Percentiles rank a stretch among this genome's conserved stretches.
These are phyloP conservation scores for Agelastica alni DNA, from an alignment of 2,888 invertebrate species.

Conservation along the genomic window DNA sequence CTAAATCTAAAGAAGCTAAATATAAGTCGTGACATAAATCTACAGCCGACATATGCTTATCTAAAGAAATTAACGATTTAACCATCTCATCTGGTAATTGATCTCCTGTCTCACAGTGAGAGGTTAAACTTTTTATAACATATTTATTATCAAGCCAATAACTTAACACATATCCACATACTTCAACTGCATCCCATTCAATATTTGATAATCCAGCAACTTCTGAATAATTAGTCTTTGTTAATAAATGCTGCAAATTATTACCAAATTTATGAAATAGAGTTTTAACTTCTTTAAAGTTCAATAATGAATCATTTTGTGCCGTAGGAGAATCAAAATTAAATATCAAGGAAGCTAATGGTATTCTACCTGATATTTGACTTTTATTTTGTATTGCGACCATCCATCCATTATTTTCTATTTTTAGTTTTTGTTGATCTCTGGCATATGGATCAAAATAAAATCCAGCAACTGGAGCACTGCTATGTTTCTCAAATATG, in stretches of 20 bases:
- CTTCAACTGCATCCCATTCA: conserved; percentile 92
- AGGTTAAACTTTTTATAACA: conserved; percentile 63
- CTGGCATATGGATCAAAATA: conserved; percentile 82
- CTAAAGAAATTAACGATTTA: conserved; percentile 65
- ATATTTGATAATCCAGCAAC: conserved; percentile 84
- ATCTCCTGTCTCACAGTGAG: conserved; percentile 76
- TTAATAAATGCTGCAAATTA: conserved; percentile 82
- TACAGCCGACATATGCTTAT: conserved; percentile 77
- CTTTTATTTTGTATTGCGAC: conserved; percentile 77
- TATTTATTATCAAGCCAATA: conserved; percentile 71
- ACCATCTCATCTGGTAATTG: conserved; percentile 69
- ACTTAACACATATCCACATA: conserved; percentile 81
- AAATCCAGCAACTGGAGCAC: conserved; percentile 76
- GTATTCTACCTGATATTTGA: conserved; percentile 65
- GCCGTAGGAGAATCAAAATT: conserved; percentile 75
- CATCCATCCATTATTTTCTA: conserved; percentile 74
- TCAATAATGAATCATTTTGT: conserved; percentile 69
- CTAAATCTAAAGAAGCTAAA: conserved; percentile 79
- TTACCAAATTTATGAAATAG: conserved; percentile 89
- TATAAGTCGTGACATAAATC: conserved; percentile 83
- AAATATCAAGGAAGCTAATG: conserved; percentile 81
- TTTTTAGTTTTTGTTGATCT: conserved; percentile 65
- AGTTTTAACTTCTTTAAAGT: conserved; percentile 73
- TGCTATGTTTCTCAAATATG: conserved; percentile 70
- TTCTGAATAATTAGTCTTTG: conserved; percentile 80